phyloP scores from a whole-genome alignment of 1,140 invertebrate species.

The Gonatopus flavifemur region DNA sequence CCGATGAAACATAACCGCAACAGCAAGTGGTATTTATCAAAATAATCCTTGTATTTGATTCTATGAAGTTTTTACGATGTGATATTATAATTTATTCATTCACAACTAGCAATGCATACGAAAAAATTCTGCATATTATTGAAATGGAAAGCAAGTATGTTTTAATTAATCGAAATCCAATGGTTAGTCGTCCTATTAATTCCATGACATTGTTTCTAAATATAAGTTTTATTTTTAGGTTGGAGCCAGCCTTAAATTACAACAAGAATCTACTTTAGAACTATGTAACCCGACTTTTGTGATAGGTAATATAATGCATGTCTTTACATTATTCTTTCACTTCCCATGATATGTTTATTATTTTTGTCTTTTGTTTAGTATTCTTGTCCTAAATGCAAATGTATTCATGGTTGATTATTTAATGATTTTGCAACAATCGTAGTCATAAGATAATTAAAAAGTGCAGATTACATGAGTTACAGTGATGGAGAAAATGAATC shows the following conservation, averaged over 20 bases:
- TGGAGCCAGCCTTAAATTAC: conserved; percentile 39
- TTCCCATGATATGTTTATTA: neutral
- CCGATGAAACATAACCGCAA: too few relatives aligned
- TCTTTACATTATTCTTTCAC: neutral
- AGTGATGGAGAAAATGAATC: too few relatives aligned
- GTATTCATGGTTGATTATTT: neutral
- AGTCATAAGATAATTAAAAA: too few relatives aligned
- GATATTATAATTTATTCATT: too few relatives aligned
- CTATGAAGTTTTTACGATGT: too few relatives aligned
- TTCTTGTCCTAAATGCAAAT: neutral
- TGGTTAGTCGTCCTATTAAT: conserved; percentile 20
- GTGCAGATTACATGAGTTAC: too few relatives aligned
- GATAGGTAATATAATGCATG: conserved; percentile 12
- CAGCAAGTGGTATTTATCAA: too few relatives aligned
- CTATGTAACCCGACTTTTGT: conserved; percentile 34
- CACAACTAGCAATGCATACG: too few relatives aligned
- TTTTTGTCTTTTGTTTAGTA: neutral
- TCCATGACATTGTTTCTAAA: conserved; percentile 32
- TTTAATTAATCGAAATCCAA: too few relatives aligned
- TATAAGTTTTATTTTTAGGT: conserved; percentile 54
- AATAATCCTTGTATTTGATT: too few relatives aligned
- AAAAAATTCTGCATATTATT: too few relatives aligned
- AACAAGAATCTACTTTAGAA: conserved; percentile 31
- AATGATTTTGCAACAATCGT: neutral
- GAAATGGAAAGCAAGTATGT: too few relatives aligned